phyloP scores from a whole-genome alignment of 2,113 vertebrate species.

The Lepus americanus region DNA sequence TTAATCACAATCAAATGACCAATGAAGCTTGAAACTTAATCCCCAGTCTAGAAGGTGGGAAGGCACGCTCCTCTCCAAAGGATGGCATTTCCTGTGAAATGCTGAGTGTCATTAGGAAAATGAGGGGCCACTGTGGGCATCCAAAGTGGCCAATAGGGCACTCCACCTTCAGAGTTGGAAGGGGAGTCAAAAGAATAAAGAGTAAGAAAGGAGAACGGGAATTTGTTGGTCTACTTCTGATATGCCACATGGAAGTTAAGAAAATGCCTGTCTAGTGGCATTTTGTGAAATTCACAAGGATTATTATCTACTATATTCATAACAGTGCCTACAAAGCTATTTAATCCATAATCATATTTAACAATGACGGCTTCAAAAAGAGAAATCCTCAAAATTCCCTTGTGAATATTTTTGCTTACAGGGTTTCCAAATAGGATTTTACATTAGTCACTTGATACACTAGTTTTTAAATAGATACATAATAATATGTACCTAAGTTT shows the following conservation, averaged over 20 bases:
- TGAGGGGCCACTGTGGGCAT: not conserved
- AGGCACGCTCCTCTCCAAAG: conserved; percentile 66
- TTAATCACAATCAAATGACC: conserved; percentile 75
- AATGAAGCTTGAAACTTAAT: conserved; percentile 71
- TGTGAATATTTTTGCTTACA: conserved; percentile 13
- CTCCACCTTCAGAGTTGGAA: not conserved
- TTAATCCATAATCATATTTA: conserved; percentile 47
- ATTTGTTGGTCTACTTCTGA: not conserved
- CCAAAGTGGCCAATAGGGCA: not conserved
- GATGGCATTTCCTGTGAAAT: conserved; percentile 55
- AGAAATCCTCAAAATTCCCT: not conserved
- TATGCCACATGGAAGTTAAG: conserved; percentile 5
- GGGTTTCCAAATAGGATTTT: conserved; percentile 22
- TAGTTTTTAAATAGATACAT: not conserved
- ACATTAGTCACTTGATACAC: not conserved
- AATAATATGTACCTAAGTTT: not conserved
- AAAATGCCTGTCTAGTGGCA: conserved; percentile 47
- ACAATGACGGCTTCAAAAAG: not conserved
- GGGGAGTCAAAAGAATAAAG: not conserved
- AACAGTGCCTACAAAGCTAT: conserved; percentile 28
- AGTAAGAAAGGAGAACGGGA: not conserved
- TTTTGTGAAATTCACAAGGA: conserved; percentile 51
- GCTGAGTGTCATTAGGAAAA: conserved; percentile 24
- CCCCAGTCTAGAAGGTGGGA: conserved; percentile 68
- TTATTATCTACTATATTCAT: conserved; percentile 9